These are phyloP conservation scores for Amiota minor DNA, from an alignment of 2,888 invertebrate species.

Conservation along the genomic window DNA sequence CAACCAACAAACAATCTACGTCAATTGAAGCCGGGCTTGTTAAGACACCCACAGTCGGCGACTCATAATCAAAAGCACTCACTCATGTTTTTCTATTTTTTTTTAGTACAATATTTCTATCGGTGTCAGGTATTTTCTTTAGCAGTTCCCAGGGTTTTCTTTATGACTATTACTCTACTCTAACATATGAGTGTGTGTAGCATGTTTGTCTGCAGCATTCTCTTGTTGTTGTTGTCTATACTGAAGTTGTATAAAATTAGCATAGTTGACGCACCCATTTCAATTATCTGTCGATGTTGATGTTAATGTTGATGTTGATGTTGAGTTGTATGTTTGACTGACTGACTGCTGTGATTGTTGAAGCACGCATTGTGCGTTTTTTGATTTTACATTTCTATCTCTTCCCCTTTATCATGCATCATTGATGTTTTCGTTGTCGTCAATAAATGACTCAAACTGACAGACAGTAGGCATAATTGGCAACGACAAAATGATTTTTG, in stretches of 20 bases:
- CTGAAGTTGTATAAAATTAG: background rate
- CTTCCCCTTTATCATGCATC: background rate
- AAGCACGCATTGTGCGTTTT: slow-evolving; percentile 15
- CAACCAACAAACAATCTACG: no score
- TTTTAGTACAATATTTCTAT: no score
- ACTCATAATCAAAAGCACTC: background rate
- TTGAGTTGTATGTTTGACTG: background rate
- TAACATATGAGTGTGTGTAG: background rate
- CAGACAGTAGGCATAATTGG: slow-evolving; percentile 26
- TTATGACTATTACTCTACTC: background rate
- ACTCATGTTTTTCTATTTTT: no score
- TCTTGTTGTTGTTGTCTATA: background rate
- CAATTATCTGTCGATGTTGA: background rate
- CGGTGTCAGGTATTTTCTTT: no score
- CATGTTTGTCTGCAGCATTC: slow-evolving; percentile 12
- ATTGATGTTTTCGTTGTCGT: background rate
- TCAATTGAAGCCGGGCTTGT: background rate
- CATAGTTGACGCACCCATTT: slow-evolving; percentile 28
- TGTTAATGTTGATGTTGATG: background rate
- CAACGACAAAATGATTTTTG: slow-evolving; percentile 15
- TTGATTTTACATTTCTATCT: background rate
- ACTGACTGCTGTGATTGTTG: background rate
- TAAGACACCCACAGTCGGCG: slow-evolving; percentile 13
- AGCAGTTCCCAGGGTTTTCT: no score
- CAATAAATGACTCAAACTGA: slow-evolving; percentile 22